phyloP scores from a whole-genome alignment of 1,140 invertebrate species.

The Pristionchus pacificus region DNA sequence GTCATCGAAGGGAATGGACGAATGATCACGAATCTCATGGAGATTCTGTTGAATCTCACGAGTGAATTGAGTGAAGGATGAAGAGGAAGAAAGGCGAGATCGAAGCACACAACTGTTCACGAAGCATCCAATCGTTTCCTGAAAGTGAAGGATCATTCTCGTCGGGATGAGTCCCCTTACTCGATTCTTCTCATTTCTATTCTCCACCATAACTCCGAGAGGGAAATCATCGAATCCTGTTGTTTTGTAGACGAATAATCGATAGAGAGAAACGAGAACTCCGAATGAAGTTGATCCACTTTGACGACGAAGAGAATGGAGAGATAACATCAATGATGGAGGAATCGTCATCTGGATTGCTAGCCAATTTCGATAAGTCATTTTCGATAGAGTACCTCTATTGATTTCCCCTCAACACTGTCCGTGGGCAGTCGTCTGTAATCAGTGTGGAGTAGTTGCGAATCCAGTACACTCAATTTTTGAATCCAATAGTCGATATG shows the following conservation, averaged over 20 bases:
- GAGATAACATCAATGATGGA: too few species aligned
- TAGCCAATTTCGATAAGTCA: too few species aligned
- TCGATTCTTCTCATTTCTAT: slow-evolving; percentile 12
- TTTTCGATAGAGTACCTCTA: too few species aligned
- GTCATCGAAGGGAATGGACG: neutral
- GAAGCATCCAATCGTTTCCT: neutral
- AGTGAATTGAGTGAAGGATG: neutral
- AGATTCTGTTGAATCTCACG: neutral
- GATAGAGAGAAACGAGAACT: neutral
- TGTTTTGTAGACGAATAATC: slow-evolving; percentile 12
- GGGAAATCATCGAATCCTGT: slow-evolving; percentile 5
- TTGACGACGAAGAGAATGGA: too few species aligned
- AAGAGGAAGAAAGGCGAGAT: neutral
- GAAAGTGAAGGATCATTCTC: neutral
- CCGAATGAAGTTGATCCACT: slow-evolving; percentile 7
- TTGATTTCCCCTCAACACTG: too few species aligned
- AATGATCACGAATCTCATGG: neutral
- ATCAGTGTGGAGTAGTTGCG: too few species aligned
- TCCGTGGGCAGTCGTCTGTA: too few species aligned
- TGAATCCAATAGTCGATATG: too few species aligned
- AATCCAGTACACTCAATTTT: too few species aligned
- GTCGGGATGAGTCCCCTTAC: neutral
- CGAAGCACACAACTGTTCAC: neutral
- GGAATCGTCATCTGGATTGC: too few species aligned
- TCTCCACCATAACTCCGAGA: slow-evolving; percentile 1